Evolutionary conservation across 2,888 invertebrate genomes (phyloP).

Genomic region (Lumbricus terrestris): DNA sequence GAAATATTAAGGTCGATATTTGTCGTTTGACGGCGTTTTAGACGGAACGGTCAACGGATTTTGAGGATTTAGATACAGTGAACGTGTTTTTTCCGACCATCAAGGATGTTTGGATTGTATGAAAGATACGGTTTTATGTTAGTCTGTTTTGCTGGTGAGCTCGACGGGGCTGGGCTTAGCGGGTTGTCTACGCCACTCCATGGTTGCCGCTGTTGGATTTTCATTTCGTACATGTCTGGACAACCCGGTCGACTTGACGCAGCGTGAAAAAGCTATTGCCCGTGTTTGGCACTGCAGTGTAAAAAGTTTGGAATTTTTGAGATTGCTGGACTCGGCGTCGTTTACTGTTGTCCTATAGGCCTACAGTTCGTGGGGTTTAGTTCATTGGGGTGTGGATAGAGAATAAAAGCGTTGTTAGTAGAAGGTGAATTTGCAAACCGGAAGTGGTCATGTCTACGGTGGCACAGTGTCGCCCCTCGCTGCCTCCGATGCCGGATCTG

Average conservation of each 20-base stretch:
- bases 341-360: no score
- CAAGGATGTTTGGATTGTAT: not conserved
- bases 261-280: no score
- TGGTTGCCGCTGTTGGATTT: no score
- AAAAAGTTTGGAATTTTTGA: no score
- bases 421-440: not conserved
- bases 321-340: no score
- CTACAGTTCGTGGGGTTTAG: no score
- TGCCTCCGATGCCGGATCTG: conserved; percentile 78
- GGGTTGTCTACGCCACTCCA: no score
- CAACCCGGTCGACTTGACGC: no score
- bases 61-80: not conserved
- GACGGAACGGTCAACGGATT: not conserved
- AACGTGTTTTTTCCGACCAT: no score
- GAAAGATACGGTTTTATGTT: not conserved
- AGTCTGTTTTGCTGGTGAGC: not conserved
- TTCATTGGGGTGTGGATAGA: not conserved
- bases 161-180: no score
- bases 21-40: not conserved
- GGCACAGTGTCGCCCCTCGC: conserved; percentile 50
- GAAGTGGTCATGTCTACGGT: not conserved
- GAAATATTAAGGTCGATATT: not conserved
- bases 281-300: no score
- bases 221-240: no score
- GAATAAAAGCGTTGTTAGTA: not conserved